These are phyloP conservation scores for Dolichallabes microphthalmus DNA, from an alignment of 2,113 vertebrate species.

Conservation along the genomic window DNA sequence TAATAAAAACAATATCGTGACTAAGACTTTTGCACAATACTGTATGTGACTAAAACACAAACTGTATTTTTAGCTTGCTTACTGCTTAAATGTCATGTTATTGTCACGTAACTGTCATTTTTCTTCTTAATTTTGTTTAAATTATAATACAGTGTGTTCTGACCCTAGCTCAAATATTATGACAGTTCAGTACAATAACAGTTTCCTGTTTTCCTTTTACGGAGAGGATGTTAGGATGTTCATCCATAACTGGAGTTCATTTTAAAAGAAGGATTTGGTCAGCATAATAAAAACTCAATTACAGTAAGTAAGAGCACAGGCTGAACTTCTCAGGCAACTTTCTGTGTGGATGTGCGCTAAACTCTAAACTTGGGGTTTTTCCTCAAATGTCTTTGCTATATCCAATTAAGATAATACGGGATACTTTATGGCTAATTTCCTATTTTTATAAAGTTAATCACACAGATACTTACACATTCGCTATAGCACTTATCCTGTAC, in stretches of 20 bases:
- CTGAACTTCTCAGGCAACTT: background rate
- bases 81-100: background rate
- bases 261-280: background rate
- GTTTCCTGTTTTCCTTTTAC: background rate
- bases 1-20: no score
- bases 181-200: background rate
- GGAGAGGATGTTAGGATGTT: background rate
- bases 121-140: background rate
- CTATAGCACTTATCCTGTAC: no score
- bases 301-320: conserved; percentile 9
- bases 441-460: background rate
- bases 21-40: no score
- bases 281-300: conserved; percentile 8
- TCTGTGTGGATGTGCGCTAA: background rate
- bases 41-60: background rate
- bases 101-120: background rate
- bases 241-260: background rate
- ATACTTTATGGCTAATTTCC: background rate
- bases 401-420: background rate
- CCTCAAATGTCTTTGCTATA: background rate
- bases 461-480: background rate
- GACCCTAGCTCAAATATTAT: background rate
- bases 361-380: background rate
- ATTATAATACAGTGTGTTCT: background rate
- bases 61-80: background rate